phyloP scores from a whole-genome alignment of 2,888 invertebrate genomes.

The Drosophila prostipennis region DNA sequence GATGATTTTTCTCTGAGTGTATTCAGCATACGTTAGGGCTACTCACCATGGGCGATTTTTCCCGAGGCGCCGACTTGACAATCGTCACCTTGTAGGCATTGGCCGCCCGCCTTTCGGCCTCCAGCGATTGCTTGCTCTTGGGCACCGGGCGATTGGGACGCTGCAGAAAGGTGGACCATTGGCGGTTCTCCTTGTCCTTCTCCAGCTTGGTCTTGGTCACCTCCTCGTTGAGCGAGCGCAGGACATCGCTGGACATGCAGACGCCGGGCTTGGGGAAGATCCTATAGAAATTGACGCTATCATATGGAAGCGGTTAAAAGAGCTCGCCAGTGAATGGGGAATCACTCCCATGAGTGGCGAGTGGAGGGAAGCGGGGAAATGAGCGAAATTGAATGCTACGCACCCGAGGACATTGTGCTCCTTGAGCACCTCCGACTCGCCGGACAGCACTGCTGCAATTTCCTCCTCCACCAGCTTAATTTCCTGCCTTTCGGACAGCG shows the following conservation, averaged over 20 bases:
- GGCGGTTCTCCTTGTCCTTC: slow-evolving; percentile 86
- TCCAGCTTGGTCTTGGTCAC: slow-evolving; percentile 85
- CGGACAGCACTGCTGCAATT: slow-evolving; percentile 88
- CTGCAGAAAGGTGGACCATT: slow-evolving; percentile 91
- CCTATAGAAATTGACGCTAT: slow-evolving; percentile 88
- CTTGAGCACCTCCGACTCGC: slow-evolving; percentile 88
- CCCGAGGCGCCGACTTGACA: slow-evolving; percentile 84
- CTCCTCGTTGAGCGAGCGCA: slow-evolving; percentile 87
- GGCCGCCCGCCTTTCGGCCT: slow-evolving; percentile 80
- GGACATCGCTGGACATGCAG: slow-evolving; percentile 88
- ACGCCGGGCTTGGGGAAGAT: slow-evolving; percentile 88
- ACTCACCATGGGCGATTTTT: slow-evolving; percentile 71
- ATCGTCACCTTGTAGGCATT: slow-evolving; percentile 86
- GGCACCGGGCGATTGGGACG: slow-evolving; percentile 90
- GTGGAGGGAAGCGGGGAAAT: slow-evolving; percentile 5
- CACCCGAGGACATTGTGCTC: slow-evolving; percentile 87
- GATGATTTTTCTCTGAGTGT: neutral
- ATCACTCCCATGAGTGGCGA: neutral
- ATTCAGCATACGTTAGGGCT: slow-evolving; percentile 38
- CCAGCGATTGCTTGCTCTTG: slow-evolving; percentile 80
- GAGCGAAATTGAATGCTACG: slow-evolving; percentile 40
- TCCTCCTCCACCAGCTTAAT: slow-evolving; percentile 87
- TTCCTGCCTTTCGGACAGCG: slow-evolving; percentile 72
- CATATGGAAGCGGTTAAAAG: slow-evolving; percentile 50
- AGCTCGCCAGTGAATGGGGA: slow-evolving; percentile 4